Conservation (phyloP, 2,797 vertebrate species). For the Simalia tracyae region DNA sequence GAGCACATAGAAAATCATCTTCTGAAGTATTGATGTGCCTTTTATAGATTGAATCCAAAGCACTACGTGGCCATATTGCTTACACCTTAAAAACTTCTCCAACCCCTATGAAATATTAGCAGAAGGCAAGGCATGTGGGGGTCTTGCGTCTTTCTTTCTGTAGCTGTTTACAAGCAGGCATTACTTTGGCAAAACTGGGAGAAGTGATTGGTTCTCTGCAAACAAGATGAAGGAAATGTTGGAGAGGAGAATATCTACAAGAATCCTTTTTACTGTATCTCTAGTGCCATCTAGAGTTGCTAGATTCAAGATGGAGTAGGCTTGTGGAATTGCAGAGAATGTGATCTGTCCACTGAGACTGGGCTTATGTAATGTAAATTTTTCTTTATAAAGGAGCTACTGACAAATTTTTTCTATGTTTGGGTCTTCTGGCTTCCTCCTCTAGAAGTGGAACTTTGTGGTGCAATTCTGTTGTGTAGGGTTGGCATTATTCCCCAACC, state of each 20-base stretch:
- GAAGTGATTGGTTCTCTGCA: not conserved
- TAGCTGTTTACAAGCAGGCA: not conserved
- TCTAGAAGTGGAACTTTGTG: not conserved
- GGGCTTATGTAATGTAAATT: not conserved
- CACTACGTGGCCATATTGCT: not conserved
- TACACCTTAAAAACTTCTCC: not conserved
- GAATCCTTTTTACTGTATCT: not conserved
- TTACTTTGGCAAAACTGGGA: not conserved
- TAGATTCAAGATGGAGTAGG: fast-evolving
- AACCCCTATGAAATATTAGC: not conserved
- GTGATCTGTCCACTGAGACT: not conserved
- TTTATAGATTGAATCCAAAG: not conserved
- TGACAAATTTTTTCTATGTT: no score
- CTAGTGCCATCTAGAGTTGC: not conserved
- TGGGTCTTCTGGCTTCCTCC: not conserved
- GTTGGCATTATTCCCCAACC: not conserved
- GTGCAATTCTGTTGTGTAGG: not conserved
- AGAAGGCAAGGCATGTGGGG: no score
- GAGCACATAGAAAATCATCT: not conserved
- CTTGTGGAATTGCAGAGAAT: not conserved
- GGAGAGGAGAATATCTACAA: not conserved
- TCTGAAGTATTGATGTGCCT: not conserved
- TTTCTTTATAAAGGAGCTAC: no score
- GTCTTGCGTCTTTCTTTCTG: not conserved
- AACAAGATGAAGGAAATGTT: not conserved